These are phyloP conservation scores for Hirundichthys speculiger DNA, from an alignment of 2,113 vertebrate species.

Conservation along the genomic window DNA sequence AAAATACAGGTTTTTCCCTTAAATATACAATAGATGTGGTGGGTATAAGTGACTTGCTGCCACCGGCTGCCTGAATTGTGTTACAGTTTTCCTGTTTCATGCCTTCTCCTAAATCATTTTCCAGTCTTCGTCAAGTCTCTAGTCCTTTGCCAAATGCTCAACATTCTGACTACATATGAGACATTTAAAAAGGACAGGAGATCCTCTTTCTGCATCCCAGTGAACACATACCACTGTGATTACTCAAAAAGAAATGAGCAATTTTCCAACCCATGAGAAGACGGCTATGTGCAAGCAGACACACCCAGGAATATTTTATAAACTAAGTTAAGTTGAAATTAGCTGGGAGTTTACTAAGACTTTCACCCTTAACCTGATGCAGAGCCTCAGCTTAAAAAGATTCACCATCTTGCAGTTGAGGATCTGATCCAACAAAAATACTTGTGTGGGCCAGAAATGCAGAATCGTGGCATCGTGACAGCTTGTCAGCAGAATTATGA, in stretches of 20 bases:
- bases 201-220: constrained; percentile 14
- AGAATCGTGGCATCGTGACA: constrained; percentile 12
- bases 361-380: too few relatives aligned
- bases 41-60: too few relatives aligned
- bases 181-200: constrained; percentile 31
- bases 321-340: too few relatives aligned
- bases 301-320: constrained; percentile 29
- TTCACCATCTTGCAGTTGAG: not conserved
- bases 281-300: constrained; percentile 6
- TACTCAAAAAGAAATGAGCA: constrained; percentile 1
- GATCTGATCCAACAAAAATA: not conserved
- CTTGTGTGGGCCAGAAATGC: constrained; percentile 10
- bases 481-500: constrained; percentile 62
- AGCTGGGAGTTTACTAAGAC: too few relatives aligned
- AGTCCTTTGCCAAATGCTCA: not conserved
- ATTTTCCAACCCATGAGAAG: constrained; percentile 1
- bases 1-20: too few relatives aligned
- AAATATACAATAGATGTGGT: too few relatives aligned
- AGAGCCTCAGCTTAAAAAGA: not conserved
- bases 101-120: too few relatives aligned
- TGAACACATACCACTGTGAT: constrained; percentile 41
- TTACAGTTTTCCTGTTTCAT: too few relatives aligned
- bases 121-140: not conserved
- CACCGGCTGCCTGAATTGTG: too few relatives aligned
- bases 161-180: not conserved